These are phyloP conservation scores for Phaethon lepturus DNA, from an alignment of 2,113 vertebrate genomes.

Conservation along the genomic window DNA sequence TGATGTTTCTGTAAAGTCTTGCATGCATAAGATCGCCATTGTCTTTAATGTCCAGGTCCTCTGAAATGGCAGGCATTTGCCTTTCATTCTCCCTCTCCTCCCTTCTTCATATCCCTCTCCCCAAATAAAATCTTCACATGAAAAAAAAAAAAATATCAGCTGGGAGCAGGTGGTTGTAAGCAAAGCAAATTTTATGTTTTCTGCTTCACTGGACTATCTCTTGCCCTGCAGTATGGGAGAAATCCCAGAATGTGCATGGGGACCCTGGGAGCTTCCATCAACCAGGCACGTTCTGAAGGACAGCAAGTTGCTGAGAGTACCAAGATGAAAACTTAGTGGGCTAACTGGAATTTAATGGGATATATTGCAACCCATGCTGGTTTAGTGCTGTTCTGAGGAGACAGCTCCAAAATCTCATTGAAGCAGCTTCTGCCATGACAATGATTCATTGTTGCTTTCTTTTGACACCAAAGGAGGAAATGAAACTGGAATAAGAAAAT, in stretches of 20 bases:
- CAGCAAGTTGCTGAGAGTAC: neutral
- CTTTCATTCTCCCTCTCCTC: neutral
- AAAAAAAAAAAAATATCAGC: neutral
- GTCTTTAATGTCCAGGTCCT: constrained; percentile 2
- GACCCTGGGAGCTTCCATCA: neutral
- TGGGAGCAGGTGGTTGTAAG: constrained; percentile 25
- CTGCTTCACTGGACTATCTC: constrained; percentile 16
- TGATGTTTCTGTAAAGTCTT: neutral
- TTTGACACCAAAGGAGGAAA: neutral
- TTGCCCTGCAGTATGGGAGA: constrained; percentile 9
- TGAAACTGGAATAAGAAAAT: neutral
- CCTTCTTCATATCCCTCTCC: neutral
- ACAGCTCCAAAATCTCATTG: neutral
- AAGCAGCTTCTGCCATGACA: neutral
- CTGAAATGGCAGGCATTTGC: neutral
- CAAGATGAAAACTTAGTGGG: neutral
- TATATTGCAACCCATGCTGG: neutral
- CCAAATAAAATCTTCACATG: neutral
- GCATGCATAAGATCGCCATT: neutral
- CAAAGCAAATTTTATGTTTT: constrained; percentile 45
- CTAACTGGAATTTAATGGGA: neutral
- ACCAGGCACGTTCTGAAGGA: neutral
- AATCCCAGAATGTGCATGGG: neutral
- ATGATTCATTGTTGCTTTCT: neutral
- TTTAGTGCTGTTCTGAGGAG: neutral